phyloP scores from a whole-genome alignment of 2,888 invertebrate genomes.

The Tineola bisselliella region DNA sequence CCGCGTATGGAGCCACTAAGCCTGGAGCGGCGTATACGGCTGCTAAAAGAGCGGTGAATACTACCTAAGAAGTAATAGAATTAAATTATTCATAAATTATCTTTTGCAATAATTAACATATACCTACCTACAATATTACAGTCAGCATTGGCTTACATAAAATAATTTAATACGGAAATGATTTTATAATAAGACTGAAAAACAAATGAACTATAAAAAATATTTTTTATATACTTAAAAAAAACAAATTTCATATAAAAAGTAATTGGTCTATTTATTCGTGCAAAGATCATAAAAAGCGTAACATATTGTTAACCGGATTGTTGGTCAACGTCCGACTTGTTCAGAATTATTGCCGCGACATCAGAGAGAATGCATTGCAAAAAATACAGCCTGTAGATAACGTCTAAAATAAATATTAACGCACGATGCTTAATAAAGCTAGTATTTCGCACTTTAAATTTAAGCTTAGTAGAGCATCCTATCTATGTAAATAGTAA shows the following conservation, averaged over 20 bases:
- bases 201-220: neutral
- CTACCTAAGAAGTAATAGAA: slow-evolving; percentile 39
- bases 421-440: too few species aligned
- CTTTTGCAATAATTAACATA: neutral
- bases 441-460: neutral
- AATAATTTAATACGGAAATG: too few species aligned
- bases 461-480: too few species aligned
- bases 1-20: slow-evolving; percentile 42
- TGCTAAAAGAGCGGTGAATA: slow-evolving; percentile 50
- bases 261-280: neutral
- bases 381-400: neutral
- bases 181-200: neutral
- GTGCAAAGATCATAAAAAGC: slow-evolving; percentile 20
- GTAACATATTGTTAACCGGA: slow-evolving; percentile 33
- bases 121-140: too few species aligned
- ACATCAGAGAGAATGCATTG: slow-evolving; percentile 28
- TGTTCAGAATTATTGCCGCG: slow-evolving; percentile 42
- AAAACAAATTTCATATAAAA: neutral
- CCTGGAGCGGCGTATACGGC: slow-evolving; percentile 32
- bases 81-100: neutral
- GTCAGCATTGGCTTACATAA: too few species aligned
- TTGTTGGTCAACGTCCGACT: slow-evolving; percentile 25
- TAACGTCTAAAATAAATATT: too few species aligned
- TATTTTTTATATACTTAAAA: too few species aligned
- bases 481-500: neutral